Evolutionary conservation across 2,113 vertebrate species (phyloP).

Genomic region (Vulpes ferrilata): DNA sequence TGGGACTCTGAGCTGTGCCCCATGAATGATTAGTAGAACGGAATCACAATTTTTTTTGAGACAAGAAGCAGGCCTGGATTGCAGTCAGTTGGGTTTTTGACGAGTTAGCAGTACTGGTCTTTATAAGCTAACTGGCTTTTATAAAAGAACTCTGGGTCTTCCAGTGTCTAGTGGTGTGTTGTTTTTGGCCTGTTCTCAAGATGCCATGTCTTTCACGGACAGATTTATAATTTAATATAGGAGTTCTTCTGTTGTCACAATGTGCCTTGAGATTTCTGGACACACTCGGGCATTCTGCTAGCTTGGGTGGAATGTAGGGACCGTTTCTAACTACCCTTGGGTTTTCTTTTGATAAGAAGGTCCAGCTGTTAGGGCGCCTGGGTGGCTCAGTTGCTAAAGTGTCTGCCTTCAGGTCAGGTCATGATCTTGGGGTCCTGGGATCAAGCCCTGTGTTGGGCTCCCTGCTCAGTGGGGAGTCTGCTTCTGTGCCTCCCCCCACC

Average conservation of each 20-base stretch:
- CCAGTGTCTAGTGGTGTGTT: neutral
- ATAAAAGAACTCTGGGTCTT: neutral
- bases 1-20: rapidly evolving
- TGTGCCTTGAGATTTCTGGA: neutral
- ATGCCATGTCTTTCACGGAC: neutral
- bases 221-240: neutral
- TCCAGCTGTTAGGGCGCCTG: neutral
- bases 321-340: neutral
- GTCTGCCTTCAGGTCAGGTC: too few relatives aligned
- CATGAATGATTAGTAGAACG: neutral
- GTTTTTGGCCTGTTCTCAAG: neutral
- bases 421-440: too few relatives aligned
- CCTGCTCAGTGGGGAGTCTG: too few relatives aligned
- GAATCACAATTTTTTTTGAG: neutral
- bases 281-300: neutral
- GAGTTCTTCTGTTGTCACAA: neutral
- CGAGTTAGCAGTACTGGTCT: neutral
- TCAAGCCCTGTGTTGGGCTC: too few relatives aligned
- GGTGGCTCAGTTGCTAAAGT: too few relatives aligned
- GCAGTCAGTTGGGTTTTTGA: neutral
- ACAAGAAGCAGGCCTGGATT: neutral
- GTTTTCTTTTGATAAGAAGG: neutral
- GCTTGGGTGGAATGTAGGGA: rapidly evolving
- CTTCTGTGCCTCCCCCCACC: too few relatives aligned
- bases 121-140: neutral